Evolutionary conservation across 2,888 invertebrate species (phyloP), one percentile per base, ranked within the genome.

Genomic region (Oscheius sp.): DNA sequence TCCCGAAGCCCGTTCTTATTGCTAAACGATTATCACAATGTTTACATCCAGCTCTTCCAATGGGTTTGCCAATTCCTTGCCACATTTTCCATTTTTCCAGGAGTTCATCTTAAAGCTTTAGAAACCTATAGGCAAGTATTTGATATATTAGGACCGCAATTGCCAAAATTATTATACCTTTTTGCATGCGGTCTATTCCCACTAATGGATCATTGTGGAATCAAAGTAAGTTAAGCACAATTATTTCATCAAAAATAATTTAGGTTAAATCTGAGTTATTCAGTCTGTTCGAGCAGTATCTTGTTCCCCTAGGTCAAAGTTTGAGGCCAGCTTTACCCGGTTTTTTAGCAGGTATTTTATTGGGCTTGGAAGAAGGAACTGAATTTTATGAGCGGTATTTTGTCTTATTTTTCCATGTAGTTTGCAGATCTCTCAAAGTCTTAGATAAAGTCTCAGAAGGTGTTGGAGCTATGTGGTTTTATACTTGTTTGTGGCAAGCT

Each of bases 111-210:
- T 71, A 94, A 94, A 87, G 93, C 94, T 24, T 88, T 94, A 76
- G 94, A 94, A 88, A 93, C 93, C 0, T 94, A 94, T 87, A 92
- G 93, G 85, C 91, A 93, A 76, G 93, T 94, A 86, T 94, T 94
- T 88, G 92, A 92, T 86, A 92, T 92, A 82, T 92, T 94, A 88
- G 93, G 93, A 70, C 91, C 92, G 9, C 70, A 80, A n/a, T 70
- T 86, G 20, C 74, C 83, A 2, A 74, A 73, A 47, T 70, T 73
- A 26, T 70, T 85, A n/a, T 83, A 84, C 57, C 75, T 87, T 17
- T 86, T 80, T 68, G 89, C 87, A 54, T 86, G 88, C 87, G 94
- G 94, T 12, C 89, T 94, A 36, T 94, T 94, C 87, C 94, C 94
- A n/a, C 87, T 94, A 41, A 89, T 94, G 79, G 91, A 92, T 33